Evolutionary conservation across 2,888 invertebrate species (phyloP).

Genomic region (Acanthococcus lagerstroemiae): DNA sequence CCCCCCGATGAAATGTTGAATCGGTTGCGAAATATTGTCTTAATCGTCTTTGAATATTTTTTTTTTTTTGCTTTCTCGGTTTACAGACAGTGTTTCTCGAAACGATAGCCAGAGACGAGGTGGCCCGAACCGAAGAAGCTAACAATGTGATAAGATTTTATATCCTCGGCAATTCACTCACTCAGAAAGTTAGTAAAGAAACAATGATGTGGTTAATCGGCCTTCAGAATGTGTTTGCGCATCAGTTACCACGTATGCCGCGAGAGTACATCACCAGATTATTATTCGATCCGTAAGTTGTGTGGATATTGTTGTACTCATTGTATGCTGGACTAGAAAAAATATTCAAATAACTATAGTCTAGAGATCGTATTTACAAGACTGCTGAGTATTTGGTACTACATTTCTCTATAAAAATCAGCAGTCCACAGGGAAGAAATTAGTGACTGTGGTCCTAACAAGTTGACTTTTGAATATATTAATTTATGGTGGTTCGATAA

Average conservation of each 20-base stretch:
- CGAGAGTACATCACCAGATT: constrained; percentile 92
- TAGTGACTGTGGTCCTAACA: too few relatives aligned
- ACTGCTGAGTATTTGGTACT: too few relatives aligned
- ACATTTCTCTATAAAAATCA: too few relatives aligned
- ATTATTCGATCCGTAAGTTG: constrained; percentile 80
- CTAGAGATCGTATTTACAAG: too few relatives aligned
- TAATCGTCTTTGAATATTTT: background rate
- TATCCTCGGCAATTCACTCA: constrained; percentile 85
- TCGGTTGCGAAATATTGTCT: too few relatives aligned
- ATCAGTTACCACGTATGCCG: constrained; percentile 94
- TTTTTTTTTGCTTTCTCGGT: constrained; percentile 9
- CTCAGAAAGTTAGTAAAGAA: constrained; percentile 68
- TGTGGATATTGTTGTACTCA: too few relatives aligned
- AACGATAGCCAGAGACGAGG: constrained; percentile 79
- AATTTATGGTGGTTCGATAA: too few relatives aligned
- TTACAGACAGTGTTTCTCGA: constrained; percentile 63
- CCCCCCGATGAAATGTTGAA: too few relatives aligned
- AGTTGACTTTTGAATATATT: too few relatives aligned
- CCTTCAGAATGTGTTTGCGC: constrained; percentile 87
- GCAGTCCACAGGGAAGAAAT: too few relatives aligned
- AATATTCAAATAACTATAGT: too few relatives aligned
- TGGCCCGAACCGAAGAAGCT: constrained; percentile 80
- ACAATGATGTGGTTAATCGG: constrained; percentile 89
- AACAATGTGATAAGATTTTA: constrained; percentile 85
- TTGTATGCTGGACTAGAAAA: too few relatives aligned